Evolutionary conservation across 2,888 invertebrate species (phyloP), one percentile per base, ranked within the genome.

Genomic region (Ichneumoninae sp.): DNA sequence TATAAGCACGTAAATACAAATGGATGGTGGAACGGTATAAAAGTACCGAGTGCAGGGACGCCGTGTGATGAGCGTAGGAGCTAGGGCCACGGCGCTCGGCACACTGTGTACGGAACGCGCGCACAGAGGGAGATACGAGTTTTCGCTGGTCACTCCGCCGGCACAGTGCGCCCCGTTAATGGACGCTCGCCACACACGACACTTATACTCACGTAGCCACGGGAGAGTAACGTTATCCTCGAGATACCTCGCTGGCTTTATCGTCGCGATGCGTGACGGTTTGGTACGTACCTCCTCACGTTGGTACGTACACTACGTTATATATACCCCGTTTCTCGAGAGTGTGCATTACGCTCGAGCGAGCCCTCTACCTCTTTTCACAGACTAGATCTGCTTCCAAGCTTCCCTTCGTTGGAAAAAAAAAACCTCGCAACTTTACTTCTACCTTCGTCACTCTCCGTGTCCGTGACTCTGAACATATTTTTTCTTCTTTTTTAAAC

Each of bases 201-300:
- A 79, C 78, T 86, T 75, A 78, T 86, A 81, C 57, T 66, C 78
- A 76, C 83, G 79, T 79, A 65, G 68, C 26, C 77, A 71, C 73
- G 52, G 79, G 79, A 83, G 88, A 92, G 91, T 92, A 92, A 92
- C 92, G 92, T 92, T 92, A 92, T 90, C 90, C 91, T 88, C 84
- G 89, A 89, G 91, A 91, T 91, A 92, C 89, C 89, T 91, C 90
- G 91, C 91, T 91, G 90, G 89, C 89, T 91, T 91, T 90, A 90
- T 89, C 90, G 90, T 88, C 90, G 87, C 89, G 88, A 88, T 90
- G 92, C 92, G 92, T 92, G 92, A 92, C 92, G 91, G 75, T 82
- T 79, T 77, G 74, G 44, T 73, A 81, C 83, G 82, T 82, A 79
- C 79, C 79, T 84, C 50, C 36, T 30, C 54, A 63, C 54, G 60